Percentiles rank a stretch among this genome's conserved stretches.
Conservation (phyloP, 2,113 vertebrate species). For the Menura novaehollandiae region DNA sequence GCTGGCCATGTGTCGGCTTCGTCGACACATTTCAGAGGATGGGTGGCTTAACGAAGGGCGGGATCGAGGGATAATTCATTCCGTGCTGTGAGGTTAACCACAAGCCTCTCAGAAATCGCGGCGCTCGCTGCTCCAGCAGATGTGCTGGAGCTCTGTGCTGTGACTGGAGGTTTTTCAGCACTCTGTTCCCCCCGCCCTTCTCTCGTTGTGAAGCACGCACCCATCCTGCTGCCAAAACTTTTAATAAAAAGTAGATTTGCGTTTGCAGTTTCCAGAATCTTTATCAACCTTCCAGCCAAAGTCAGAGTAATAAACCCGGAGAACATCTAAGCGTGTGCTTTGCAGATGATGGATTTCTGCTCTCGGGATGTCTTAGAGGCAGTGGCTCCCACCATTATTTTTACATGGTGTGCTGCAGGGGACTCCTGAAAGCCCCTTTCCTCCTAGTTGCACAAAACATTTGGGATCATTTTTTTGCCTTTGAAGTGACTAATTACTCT, state of each 20-base stretch:
- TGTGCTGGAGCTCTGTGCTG: constrained; percentile 66
- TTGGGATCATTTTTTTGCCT: neutral
- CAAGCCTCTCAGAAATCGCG: constrained; percentile 67
- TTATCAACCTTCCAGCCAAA: constrained; percentile 59
- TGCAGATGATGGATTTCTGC: constrained; percentile 50
- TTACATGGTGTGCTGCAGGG: neutral
- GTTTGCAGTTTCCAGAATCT: constrained; percentile 43
- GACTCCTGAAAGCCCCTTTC: neutral
- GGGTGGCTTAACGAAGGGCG: constrained; percentile 62
- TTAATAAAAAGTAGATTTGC: constrained; percentile 45
- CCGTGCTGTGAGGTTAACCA: constrained; percentile 73
- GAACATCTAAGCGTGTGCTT: constrained; percentile 36
- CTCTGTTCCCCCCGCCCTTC: constrained; percentile 28
- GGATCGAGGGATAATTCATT: constrained; percentile 58
- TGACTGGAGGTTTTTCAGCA: constrained; percentile 70
- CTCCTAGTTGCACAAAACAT: neutral
- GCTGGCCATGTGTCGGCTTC: constrained; percentile 56
- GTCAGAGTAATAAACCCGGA: constrained; percentile 40
- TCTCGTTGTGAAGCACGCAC: constrained; percentile 37
- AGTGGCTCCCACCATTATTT: neutral
- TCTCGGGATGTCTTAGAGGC: neutral
- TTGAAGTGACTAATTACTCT: neutral
- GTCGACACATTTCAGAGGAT: constrained; percentile 51
- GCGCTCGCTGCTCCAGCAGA: constrained; percentile 71
- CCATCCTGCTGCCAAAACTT: constrained; percentile 35